These are phyloP conservation scores for Dendrolimus pini DNA, from an alignment of 2,888 invertebrate species.

Conservation along the genomic window DNA sequence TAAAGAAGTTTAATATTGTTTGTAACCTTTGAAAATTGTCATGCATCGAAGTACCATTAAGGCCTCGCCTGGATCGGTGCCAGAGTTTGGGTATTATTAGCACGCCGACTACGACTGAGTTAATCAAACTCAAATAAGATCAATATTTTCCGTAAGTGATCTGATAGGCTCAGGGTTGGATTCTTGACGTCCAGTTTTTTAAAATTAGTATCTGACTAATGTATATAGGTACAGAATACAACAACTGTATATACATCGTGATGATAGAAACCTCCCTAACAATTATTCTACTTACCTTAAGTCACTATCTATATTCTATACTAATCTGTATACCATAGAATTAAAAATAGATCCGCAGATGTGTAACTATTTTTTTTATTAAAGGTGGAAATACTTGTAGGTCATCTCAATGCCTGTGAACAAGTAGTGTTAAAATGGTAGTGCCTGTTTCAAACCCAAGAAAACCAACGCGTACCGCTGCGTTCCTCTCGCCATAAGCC, in stretches of 20 bases:
- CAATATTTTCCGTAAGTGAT: conserved; percentile 67
- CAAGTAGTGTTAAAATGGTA: too few species aligned
- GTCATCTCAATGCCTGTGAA: too few species aligned
- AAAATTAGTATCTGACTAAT: background rate
- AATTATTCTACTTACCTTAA: too few species aligned
- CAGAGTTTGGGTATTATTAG: conserved; percentile 71
- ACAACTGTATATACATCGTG: background rate
- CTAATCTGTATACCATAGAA: too few species aligned
- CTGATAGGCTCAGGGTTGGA: conserved; percentile 51
- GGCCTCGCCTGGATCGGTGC: conserved; percentile 68
- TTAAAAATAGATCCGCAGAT: too few species aligned
- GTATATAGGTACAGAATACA: background rate
- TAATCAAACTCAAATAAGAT: conserved; percentile 76
- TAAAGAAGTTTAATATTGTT: background rate
- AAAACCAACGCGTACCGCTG: too few species aligned
- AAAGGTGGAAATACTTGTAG: too few species aligned
- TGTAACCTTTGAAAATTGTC: conserved; percentile 68
- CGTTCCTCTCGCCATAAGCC: too few species aligned
- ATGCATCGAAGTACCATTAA: conserved; percentile 72
- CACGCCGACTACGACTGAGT: conserved; percentile 67
- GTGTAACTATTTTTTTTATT: too few species aligned
- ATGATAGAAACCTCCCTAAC: too few species aligned
- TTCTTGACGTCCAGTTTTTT: background rate
- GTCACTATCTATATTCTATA: too few species aligned
- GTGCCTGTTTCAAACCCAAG: too few species aligned